These are phyloP conservation scores for Heterodera filipjevi DNA, from an alignment of 2,888 invertebrate species.

Conservation along the genomic window DNA sequence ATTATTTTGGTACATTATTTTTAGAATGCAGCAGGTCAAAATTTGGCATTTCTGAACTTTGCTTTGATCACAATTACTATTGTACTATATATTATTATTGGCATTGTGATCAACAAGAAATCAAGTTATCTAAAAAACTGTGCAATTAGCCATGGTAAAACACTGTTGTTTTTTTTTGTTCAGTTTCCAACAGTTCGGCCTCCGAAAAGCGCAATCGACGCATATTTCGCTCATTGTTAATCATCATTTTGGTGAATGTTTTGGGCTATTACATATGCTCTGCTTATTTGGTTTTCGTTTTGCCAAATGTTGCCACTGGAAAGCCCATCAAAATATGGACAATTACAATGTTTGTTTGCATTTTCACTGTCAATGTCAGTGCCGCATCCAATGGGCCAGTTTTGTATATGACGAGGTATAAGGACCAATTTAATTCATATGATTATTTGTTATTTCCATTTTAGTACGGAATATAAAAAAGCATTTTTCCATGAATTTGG, in stretches of 20 bases:
- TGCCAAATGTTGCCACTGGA: not conserved
- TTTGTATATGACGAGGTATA: not conserved
- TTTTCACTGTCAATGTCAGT: not conserved
- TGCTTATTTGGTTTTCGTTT: not conserved
- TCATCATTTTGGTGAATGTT: not conserved
- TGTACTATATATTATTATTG: not conserved
- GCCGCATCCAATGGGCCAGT: not conserved
- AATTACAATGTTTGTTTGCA: not conserved
- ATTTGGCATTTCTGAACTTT: no score
- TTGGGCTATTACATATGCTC: not conserved
- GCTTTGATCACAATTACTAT: not conserved
- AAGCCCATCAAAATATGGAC: not conserved
- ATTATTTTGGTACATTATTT: no score
- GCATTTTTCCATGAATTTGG: slow-evolving; percentile 1
- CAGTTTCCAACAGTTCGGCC: not conserved
- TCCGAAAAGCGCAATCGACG: not conserved
- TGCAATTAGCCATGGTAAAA: not conserved
- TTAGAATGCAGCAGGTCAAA: no score
- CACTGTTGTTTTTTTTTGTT: no score
- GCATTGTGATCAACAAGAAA: not conserved
- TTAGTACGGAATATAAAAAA: not conserved
- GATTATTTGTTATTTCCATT: not conserved
- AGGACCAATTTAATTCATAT: not conserved
- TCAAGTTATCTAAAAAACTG: no score
- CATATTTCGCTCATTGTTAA: not conserved